Percentiles rank a stretch among this genome's conserved stretches.
Evolutionary conservation across 92 coral and sea anemone species (phyloP).

Genomic region (Actinernus sp.): DNA sequence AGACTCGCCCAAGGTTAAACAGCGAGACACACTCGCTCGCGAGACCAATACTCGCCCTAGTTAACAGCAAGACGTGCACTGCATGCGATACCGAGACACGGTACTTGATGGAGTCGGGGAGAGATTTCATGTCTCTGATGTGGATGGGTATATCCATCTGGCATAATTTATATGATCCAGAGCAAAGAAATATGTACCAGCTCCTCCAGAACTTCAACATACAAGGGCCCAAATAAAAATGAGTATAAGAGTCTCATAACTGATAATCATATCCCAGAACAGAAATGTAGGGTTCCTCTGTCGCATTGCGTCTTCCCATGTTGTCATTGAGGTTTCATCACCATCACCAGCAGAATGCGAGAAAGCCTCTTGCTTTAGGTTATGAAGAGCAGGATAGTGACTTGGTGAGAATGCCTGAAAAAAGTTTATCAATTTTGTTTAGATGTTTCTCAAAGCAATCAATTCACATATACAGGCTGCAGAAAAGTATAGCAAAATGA

Average conservation of each 20-base stretch:
- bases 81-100: too few relatives aligned
- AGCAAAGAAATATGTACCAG: conserved; percentile 38
- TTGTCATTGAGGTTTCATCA: not conserved
- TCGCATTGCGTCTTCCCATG: conserved; percentile 28
- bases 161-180: conserved; percentile 67
- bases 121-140: conserved; percentile 66
- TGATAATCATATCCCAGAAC: conserved; percentile 27
- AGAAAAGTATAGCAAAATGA: too few relatives aligned
- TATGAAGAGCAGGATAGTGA: conserved; percentile 48
- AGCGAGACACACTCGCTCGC: too few relatives aligned
- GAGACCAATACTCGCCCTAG: too few relatives aligned
- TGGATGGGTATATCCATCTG: conserved; percentile 71
- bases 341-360: not conserved
- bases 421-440: too few relatives aligned
- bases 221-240: conserved; percentile 46
- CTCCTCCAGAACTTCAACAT: conserved; percentile 48
- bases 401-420: conserved; percentile 62
- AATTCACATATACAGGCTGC: too few relatives aligned
- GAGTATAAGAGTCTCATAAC: conserved; percentile 44
- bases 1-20: too few relatives aligned
- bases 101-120: conserved; percentile 36
- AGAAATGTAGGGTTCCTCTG: conserved; percentile 39
- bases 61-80: too few relatives aligned
- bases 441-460: too few relatives aligned
- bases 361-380: conserved; percentile 35